Evolutionary conservation across 2,888 invertebrate species (phyloP).

Genomic region (Congeria kusceri): DNA sequence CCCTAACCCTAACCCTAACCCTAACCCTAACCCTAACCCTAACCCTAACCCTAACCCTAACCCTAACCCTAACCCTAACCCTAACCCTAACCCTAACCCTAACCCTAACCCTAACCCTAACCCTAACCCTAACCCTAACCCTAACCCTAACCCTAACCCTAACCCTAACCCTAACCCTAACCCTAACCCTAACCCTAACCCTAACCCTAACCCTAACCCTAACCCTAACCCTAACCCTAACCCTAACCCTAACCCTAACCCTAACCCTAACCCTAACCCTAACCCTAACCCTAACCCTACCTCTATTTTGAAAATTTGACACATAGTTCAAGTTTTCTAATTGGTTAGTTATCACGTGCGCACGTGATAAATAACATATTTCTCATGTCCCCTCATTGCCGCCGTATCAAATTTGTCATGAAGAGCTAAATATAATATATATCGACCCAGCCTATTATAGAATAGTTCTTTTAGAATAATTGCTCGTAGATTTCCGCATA

Average conservation of each 20-base stretch:
- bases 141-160: slow-evolving; percentile 34
- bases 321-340: no score
- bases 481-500: no score
- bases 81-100: slow-evolving; percentile 54
- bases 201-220: slow-evolving; percentile 44
- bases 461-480: no score
- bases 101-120: slow-evolving; percentile 29
- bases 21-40: slow-evolving; percentile 60
- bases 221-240: slow-evolving; percentile 46
- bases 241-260: slow-evolving; percentile 48
- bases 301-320: no score
- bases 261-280: slow-evolving; percentile 65
- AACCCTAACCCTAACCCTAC: slow-evolving; percentile 64
- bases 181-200: slow-evolving; percentile 65
- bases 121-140: slow-evolving; percentile 22
- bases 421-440: no score
- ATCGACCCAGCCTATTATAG: no score
- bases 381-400: no score
- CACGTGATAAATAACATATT: no score
- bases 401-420: no score
- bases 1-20: slow-evolving; percentile 72
- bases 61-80: slow-evolving; percentile 51
- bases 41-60: slow-evolving; percentile 48
- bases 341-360: no score
- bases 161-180: slow-evolving; percentile 67